phyloP scores from a whole-genome alignment of 2,113 vertebrate genomes.

The Bagarius yarrelli region DNA sequence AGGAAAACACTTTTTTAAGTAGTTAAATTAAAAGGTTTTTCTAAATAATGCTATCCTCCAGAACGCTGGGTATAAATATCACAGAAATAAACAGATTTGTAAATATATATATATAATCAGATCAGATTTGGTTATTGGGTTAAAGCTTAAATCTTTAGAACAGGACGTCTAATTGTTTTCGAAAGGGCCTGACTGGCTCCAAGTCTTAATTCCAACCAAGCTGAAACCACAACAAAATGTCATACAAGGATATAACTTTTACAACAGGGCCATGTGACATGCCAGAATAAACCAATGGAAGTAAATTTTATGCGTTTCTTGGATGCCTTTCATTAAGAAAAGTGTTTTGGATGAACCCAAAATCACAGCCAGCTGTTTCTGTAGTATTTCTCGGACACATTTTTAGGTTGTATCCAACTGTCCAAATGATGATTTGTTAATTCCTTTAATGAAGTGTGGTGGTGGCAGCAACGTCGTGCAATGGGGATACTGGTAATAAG shows the following conservation, averaged over 20 bases:
- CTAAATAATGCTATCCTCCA: too few relatives aligned
- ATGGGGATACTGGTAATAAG: background rate
- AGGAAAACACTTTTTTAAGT: too few relatives aligned
- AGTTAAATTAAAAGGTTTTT: too few relatives aligned
- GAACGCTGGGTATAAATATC: too few relatives aligned
- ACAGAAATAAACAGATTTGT: too few relatives aligned
- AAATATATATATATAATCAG: background rate
- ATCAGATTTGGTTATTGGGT: background rate
- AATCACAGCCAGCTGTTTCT: background rate
- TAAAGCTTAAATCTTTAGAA: background rate
- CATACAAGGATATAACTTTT: background rate
- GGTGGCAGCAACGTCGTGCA: background rate
- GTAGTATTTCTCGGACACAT: background rate
- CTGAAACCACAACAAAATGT: background rate
- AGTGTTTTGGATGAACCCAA: background rate
- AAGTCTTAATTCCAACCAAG: background rate
- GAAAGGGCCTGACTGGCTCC: background rate
- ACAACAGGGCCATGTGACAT: background rate
- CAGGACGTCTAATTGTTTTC: background rate
- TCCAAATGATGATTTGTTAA: too few relatives aligned
- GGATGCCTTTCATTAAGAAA: background rate
- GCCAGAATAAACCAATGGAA: background rate
- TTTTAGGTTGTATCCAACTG: background rate
- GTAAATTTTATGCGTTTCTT: background rate
- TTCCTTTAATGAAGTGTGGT: background rate